These are phyloP conservation scores for Helleia helle DNA, from an alignment of 2,888 invertebrate species.

Conservation along the genomic window DNA sequence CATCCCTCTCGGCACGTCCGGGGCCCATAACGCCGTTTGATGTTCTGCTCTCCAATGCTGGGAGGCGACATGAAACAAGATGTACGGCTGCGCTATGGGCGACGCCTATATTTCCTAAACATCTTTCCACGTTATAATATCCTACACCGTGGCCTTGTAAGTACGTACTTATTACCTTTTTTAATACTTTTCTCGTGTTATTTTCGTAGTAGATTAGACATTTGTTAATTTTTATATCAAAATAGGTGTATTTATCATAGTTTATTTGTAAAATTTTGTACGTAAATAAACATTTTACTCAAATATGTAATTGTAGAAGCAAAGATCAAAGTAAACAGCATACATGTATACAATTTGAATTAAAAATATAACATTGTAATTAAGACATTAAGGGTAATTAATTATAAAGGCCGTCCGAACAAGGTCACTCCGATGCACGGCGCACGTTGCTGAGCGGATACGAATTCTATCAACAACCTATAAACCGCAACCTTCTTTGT, in stretches of 20 bases:
- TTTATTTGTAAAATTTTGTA: too few relatives aligned
- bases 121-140: conserved; percentile 65
- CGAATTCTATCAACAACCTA: conserved; percentile 75
- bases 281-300: too few relatives aligned
- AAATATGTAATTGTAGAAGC: too few relatives aligned
- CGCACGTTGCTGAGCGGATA: conserved; percentile 70
- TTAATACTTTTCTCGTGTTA: conserved; percentile 12
- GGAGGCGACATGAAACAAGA: conserved; percentile 65
- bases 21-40: conserved; percentile 71
- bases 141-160: conserved; percentile 54
- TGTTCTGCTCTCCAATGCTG: conserved; percentile 74
- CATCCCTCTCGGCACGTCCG: conserved; percentile 66
- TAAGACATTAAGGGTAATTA: too few relatives aligned
- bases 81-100: conserved; percentile 71
- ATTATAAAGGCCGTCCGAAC: conserved; percentile 23
- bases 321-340: too few relatives aligned
- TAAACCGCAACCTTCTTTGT: conserved; percentile 75
- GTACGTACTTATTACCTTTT: conserved; percentile 30
- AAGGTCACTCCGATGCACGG: conserved; percentile 61
- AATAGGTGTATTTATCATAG: too few relatives aligned
- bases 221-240: too few relatives aligned
- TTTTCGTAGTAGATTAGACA: conserved; percentile 14
- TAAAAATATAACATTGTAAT: too few relatives aligned
- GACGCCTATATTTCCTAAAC: conserved; percentile 73
- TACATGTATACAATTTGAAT: too few relatives aligned